Evolutionary conservation across 2,888 invertebrate species (phyloP), one percentile per base, ranked within the genome.

Genomic region (Poecilobothrus nobilitatus): DNA sequence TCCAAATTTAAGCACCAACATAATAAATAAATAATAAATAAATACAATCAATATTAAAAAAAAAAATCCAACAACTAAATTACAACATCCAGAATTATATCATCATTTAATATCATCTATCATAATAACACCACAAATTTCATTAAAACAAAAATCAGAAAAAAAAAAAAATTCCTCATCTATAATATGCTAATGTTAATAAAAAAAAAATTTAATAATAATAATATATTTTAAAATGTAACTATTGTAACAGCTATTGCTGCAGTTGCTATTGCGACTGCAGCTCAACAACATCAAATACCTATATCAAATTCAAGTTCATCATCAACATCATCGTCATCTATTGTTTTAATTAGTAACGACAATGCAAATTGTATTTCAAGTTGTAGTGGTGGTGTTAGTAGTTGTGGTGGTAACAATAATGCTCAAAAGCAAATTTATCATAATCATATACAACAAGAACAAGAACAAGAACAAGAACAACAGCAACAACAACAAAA

Each of bases 61-160:
- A 68, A 71, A 69, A 71, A 70, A 65, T 67, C 67, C 68, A 71
- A 70, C 66, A 63, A 27, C 67, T 71, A 67, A 71, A 63, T 53
- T 68, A 68, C 68, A 68, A 67, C 37, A 21, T n/a, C 41, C 4
- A 15, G 27, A 63, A 27, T 18, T 27, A 63, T 27, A 63, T 18
- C 15, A 27, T 3, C 22, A 63, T 8, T 27, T 27, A 27, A 27
- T 27, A 27, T 27, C 27, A 62, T 12, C 21, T 63, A 21, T 5
- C 21, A 63, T 20, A 20, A 63, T 20, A 63, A 21, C 12, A 20
- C 22, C n/a, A n/a, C n/a, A n/a, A 21, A 63, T 63, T 21, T 22
- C 63, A 63, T 15, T 20, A 27, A 27, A n/a, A n/a, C n/a, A n/a
- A n/a, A n/a, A n/a, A n/a, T n/a, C n/a, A n/a, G n/a, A n/a, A n/a